Base-by-base conservation (phyloP, 1,140 invertebrate species). In the Brachionus sp. region DNA sequence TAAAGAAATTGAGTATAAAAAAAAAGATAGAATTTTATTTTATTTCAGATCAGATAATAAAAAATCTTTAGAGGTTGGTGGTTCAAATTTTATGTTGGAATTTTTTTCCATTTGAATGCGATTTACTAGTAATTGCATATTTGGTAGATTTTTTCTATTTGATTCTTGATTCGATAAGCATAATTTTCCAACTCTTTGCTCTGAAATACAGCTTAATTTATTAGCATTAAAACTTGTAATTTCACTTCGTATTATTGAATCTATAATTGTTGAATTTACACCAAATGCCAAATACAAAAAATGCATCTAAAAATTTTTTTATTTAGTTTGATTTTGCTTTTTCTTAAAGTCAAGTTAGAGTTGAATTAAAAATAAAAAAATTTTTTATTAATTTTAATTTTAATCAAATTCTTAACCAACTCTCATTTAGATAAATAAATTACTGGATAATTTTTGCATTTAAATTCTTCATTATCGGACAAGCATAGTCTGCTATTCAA, bases 11-110 rank as follows among this genome's bases (percentile, higher is more conserved):
- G 25, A 23, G 3, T 66, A 4, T 29, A 6, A 66, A 33, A 10
- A 37, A 66, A 66, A 66, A 16, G 13, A 57, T 1, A 57, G 5
- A 13, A 57, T 46, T 57, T 57, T 70, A 37, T 70, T 70, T 70
- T 12, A 70, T n/a, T 19, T 19, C 12, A 39, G 19, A 70, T 70
- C 35, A 39, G 66, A 70, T 70, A 42, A 39, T 70, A 42, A 7
- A 23, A 70, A 70, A 39, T 70, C 66, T 70, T 9, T 70, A 19
- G 66, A 39, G 16, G 66, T 70, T 33, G 66, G 66, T 39, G 66
- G 66, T 70, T 70, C 37, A 37, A 70, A 39, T 37, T 39, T 70
- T 37, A 39, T 37, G 33, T 70, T 37, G 7, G 37, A 16, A 70
- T 35, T 19, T 70, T 70, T 70, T 70, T 70, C 66, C n/a, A 4